Percentiles rank a stretch among this genome's conserved stretches.
phyloP scores from a whole-genome alignment of 2,113 vertebrate species.

The Phylloscopus trochiloides region DNA sequence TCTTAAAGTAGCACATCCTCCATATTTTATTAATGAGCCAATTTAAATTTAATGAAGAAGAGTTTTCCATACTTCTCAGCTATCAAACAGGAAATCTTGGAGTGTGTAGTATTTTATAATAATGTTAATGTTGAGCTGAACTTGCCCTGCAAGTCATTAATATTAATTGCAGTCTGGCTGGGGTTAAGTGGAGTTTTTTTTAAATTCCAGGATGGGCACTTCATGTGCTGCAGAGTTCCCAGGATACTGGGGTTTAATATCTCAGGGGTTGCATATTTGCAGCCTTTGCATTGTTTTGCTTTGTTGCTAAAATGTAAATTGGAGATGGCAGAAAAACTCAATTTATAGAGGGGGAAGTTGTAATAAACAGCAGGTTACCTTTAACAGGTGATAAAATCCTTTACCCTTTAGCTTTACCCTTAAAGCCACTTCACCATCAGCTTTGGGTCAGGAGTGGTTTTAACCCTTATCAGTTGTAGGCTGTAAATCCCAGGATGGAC shows the following conservation, averaged over 20 bases:
- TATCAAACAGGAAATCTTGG: not conserved
- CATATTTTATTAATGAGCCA: conserved; percentile 42
- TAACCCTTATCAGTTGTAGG: not conserved
- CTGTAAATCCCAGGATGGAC: not conserved
- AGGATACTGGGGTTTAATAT: not conserved
- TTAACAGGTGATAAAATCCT: not conserved
- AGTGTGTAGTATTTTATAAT: not conserved
- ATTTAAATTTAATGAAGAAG: conserved; percentile 22
- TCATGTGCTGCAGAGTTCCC: not conserved
- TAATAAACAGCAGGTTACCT: not conserved
- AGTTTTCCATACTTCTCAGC: not conserved
- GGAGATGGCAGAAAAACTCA: not conserved
- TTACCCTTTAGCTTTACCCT: not conserved
- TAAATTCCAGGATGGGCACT: not conserved
- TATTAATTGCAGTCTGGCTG: not conserved
- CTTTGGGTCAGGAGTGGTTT: not conserved
- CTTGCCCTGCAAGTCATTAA: not conserved
- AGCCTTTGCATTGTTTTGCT: not conserved
- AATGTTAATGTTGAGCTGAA: not conserved
- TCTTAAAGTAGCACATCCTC: conserved; percentile 53
- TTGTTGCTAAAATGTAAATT: not conserved
- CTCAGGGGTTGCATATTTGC: not conserved
- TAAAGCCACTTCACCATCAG: not conserved
- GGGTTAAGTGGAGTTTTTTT: not conserved
- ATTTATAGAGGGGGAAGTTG: not conserved